phyloP scores from a whole-genome alignment of 1,140 invertebrate species.

The Euura lappo region DNA sequence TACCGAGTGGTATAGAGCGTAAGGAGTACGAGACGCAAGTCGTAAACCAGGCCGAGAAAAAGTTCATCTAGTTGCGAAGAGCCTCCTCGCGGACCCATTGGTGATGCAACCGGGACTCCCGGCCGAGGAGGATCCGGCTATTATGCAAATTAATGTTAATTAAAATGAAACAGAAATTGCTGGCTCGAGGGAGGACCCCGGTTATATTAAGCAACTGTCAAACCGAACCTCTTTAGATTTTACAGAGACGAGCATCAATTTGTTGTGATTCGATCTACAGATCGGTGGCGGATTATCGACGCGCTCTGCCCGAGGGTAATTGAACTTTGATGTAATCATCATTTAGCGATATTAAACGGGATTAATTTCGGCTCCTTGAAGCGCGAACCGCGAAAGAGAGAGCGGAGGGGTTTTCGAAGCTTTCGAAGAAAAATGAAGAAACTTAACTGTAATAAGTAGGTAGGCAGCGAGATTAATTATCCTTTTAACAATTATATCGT shows the following conservation, averaged over 20 bases:
- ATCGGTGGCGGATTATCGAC: not conserved
- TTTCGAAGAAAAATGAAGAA: too few relatives aligned
- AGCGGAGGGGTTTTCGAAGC: too few relatives aligned
- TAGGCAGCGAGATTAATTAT: too few relatives aligned
- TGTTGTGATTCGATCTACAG: constrained; percentile 8
- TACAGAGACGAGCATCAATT: not conserved
- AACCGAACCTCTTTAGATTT: not conserved
- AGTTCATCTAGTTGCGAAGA: not conserved
- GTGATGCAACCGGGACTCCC: not conserved
- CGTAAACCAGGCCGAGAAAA: not conserved
- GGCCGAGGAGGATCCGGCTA: constrained; percentile 13
- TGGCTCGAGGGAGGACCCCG: constrained; percentile 13
- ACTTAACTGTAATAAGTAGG: too few relatives aligned
- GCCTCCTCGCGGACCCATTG: not conserved
- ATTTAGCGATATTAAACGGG: not conserved
- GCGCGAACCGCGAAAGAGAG: too few relatives aligned
- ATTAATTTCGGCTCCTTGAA: too few relatives aligned
- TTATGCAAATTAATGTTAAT: constrained; percentile 56
- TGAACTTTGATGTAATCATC: not conserved
- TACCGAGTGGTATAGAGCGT: not conserved
- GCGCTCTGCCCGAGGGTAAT: not conserved
- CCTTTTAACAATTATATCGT: too few relatives aligned
- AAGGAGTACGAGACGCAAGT: not conserved
- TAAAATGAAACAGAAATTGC: constrained; percentile 49
- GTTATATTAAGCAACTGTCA: not conserved